Evolutionary conservation across 1,140 invertebrate species (phyloP).

Genomic region (Heterodera carotae): DNA sequence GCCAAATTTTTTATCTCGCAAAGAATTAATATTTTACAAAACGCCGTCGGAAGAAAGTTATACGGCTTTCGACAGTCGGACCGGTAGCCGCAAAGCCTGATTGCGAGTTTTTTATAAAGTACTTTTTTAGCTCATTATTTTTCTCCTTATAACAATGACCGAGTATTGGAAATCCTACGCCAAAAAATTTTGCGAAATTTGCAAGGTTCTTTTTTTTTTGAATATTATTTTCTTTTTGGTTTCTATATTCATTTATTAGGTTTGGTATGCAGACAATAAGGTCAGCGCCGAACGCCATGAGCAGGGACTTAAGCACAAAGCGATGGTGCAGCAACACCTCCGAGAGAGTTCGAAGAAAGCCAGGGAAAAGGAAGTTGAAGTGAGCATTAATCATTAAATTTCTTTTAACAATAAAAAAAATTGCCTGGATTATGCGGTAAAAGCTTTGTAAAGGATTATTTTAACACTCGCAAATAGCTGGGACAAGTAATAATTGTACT

Average conservation of each 20-base stretch:
- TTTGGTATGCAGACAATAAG: conserved; percentile 96
- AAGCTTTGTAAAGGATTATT: background rate
- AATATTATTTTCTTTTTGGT: background rate
- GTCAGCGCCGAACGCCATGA: conserved; percentile 94
- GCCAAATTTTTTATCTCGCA: too few species aligned
- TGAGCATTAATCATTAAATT: conserved; percentile 21
- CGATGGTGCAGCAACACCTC: conserved; percentile 84
- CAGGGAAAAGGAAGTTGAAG: conserved; percentile 42
- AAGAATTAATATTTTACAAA: too few species aligned
- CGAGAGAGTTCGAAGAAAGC: conserved; percentile 72
- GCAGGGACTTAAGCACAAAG: conserved; percentile 86
- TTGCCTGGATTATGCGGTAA: too few species aligned
- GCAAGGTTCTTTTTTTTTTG: conserved; percentile 73
- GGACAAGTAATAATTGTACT: too few species aligned
- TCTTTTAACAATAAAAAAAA: background rate
- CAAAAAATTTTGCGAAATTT: conserved; percentile 92
- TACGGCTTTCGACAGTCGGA: too few species aligned
- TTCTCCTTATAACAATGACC: conserved; percentile 70
- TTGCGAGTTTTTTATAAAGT: too few species aligned
- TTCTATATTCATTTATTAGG: conserved; percentile 18
- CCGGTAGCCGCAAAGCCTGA: too few species aligned
- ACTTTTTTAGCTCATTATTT: too few species aligned
- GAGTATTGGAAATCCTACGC: conserved; percentile 96
- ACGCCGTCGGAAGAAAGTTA: too few species aligned
- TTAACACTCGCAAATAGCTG: background rate